Conservation (phyloP, 37 sponge, comb jelly and placozoan species). For the Agelas oroides region DNA sequence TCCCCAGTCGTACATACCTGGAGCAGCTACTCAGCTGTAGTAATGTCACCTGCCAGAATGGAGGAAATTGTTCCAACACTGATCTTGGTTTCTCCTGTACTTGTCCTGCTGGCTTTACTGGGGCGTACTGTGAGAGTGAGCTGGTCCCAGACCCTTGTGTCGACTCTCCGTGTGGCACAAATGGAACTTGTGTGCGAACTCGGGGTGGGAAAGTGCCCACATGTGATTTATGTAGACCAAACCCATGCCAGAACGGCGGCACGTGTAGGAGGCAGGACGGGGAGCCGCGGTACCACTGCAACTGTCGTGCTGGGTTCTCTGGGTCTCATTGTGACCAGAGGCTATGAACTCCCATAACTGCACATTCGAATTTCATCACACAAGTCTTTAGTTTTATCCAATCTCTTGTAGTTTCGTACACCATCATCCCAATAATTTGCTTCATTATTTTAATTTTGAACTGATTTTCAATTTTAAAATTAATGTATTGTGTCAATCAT, state of each 20-base stretch:
- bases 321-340: conserved; percentile 5
- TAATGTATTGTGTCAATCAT: too few relatives aligned
- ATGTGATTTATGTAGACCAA: conserved; percentile 2
- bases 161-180: not conserved
- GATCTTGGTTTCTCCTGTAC: conserved; percentile 32
- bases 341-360: too few relatives aligned
- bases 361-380: too few relatives aligned
- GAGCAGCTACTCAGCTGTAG: conserved; percentile 10
- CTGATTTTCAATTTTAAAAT: too few relatives aligned
- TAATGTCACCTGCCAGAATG: conserved; percentile 40
- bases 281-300: not conserved
- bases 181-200: conserved; percentile 7
- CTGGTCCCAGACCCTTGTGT: conserved; percentile 14
- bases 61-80: conserved; percentile 36
- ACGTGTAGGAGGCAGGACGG: not conserved
- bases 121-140: conserved; percentile 25
- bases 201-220: not conserved
- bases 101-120: conserved; percentile 36
- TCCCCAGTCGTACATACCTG: conserved; percentile 21
- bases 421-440: too few relatives aligned
- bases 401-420: too few relatives aligned
- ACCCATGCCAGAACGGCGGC: conserved; percentile 10
- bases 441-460: too few relatives aligned
- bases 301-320: not conserved
- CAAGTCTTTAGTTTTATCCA: too few relatives aligned